phyloP scores from a whole-genome alignment of 1,140 invertebrate genomes.

The Papilio xuthus region DNA sequence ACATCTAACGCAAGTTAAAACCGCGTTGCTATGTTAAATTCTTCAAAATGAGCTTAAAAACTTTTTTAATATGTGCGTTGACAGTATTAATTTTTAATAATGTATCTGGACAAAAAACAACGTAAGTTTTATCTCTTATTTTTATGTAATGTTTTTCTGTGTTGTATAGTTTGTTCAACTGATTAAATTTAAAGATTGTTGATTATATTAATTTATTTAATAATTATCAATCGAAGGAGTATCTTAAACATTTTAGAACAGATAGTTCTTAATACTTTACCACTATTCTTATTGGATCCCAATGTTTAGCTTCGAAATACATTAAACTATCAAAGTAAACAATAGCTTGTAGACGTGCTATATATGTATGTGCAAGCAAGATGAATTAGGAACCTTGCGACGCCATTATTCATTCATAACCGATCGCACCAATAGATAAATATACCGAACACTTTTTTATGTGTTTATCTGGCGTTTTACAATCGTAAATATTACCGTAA shows the following conservation, averaged over 20 bases:
- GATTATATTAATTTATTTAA: background rate
- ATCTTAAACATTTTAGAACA: background rate
- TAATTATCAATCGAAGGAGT: background rate
- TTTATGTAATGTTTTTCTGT: slow-evolving; percentile 36
- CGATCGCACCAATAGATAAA: background rate
- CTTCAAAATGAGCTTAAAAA: slow-evolving; percentile 54
- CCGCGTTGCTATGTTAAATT: slow-evolving; percentile 49
- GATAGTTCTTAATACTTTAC: background rate
- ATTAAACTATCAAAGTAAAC: slow-evolving; percentile 45
- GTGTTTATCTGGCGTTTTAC: background rate
- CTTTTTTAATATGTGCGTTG: slow-evolving; percentile 52
- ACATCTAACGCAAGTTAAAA: slow-evolving; percentile 42
- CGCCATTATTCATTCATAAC: slow-evolving; percentile 29
- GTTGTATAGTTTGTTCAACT: background rate
- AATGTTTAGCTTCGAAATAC: slow-evolving; percentile 32
- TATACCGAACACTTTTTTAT: background rate
- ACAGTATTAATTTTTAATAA: slow-evolving; percentile 46
- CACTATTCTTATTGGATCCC: background rate
- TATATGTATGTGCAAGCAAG: slow-evolving; percentile 37
- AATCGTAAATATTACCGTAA: background rate
- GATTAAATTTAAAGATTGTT: background rate
- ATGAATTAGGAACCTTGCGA: slow-evolving; percentile 15
- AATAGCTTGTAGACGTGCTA: slow-evolving; percentile 48
- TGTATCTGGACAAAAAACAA: slow-evolving; percentile 59
- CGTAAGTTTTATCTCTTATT: slow-evolving; percentile 52